Conservation (phyloP, 1,140 invertebrate genomes). For the Drosophila leontia region DNA sequence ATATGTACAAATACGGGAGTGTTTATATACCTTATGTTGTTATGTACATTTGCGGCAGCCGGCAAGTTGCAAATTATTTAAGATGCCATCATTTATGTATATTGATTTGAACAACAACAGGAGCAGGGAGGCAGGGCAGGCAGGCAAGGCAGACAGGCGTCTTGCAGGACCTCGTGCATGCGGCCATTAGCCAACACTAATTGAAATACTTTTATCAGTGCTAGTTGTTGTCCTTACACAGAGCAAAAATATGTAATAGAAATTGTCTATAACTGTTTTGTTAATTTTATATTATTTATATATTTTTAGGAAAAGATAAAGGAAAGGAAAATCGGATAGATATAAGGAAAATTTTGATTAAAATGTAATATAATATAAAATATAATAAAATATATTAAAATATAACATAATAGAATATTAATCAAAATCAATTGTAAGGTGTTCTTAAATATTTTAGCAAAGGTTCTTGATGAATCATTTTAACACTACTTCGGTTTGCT, state of each 20-base stretch:
- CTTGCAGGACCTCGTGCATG: constrained; percentile 15
- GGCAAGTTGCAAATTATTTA: constrained; percentile 71
- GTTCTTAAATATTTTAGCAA: too few species aligned
- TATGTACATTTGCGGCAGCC: constrained; percentile 42
- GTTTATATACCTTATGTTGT: constrained; percentile 29
- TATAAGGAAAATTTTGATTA: too few species aligned
- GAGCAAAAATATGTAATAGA: not conserved
- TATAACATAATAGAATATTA: too few species aligned
- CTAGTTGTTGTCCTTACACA: constrained; percentile 17
- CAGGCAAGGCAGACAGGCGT: not conserved
- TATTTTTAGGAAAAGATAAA: too few species aligned
- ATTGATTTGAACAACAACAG: constrained; percentile 46
- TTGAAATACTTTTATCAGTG: constrained; percentile 82
- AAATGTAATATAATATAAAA: too few species aligned
- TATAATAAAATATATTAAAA: too few species aligned
- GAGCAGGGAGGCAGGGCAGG: too few species aligned
- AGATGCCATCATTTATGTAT: constrained; percentile 67
- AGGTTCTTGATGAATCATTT: too few species aligned
- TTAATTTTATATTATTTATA: too few species aligned
- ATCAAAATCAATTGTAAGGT: too few species aligned
- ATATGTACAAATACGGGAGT: constrained; percentile 3
- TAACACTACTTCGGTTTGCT: too few species aligned
- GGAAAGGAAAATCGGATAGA: too few species aligned
- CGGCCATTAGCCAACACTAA: constrained; percentile 72
- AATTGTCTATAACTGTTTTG: not conserved